Base-by-base conservation (phyloP, 2,888 invertebrate genomes). In the Agonopterix heracliana region DNA sequence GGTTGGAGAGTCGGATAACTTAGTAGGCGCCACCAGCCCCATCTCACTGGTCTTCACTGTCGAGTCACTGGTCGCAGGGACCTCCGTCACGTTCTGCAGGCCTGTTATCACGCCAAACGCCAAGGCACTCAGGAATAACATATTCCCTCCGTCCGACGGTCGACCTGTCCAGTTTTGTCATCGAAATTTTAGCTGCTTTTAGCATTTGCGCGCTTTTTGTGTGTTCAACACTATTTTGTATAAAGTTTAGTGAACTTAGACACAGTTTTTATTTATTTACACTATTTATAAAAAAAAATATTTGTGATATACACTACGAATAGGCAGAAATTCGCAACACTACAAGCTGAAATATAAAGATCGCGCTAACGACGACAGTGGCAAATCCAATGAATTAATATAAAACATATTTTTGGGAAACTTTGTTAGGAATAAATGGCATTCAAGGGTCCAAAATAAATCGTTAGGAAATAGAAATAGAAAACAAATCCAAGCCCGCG, bases 101-200 rank as follows among this genome's bases (percentile, higher is more conserved):
- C 86, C 83, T 62, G 77, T 75, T 59, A 87, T 72, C 77, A 88
- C 75, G 60, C 86, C 86, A 66, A 88, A 75, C 66, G 85, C 80
- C 78, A 89, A 81, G 80, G 84, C 88, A 84, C 88, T 78, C 70
- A 88, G 72, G 69, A 88, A 83, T 75, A 88, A 81, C 89, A 89
- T 89, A 81, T 74, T 86, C 81, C 82, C 81, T 73, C 82, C 77
- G 69, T 76, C 67, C 64, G 62, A 60, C 67, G 60, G 59, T 60
- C 53, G 55, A 63, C 54, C 61, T 60, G 63, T 63, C 60, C 64
- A 67, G 63, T 63, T 71, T 71, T 71, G 68, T 74, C 80, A 81
- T 81, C 71, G 80, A 77, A 67, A 71, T 54, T 64, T 61, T 62
- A 71, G 62, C 59, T 64, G 66, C 73, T 64, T 72, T 75, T 79